These are phyloP conservation scores for Burhinus bistriatus DNA, from an alignment of 2,113 vertebrate species.

Conservation along the genomic window DNA sequence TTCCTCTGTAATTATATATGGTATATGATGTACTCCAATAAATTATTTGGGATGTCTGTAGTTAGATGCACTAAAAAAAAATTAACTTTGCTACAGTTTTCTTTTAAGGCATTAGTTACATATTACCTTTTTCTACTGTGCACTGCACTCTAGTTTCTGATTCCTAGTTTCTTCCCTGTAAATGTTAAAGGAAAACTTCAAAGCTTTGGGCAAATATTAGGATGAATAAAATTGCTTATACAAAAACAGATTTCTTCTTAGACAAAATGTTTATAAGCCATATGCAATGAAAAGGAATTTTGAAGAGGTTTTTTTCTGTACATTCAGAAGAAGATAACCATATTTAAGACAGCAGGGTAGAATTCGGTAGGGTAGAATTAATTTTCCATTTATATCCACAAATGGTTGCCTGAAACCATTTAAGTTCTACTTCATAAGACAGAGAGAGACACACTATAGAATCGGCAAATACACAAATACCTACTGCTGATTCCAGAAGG, in stretches of 20 bases:
- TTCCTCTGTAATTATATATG: not conserved
- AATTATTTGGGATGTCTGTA: not conserved
- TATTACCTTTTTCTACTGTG: not conserved
- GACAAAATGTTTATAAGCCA: not conserved
- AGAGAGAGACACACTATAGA: not conserved
- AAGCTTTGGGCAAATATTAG: not conserved
- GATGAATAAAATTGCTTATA: not conserved
- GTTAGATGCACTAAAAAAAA: not conserved
- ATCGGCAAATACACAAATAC: not conserved
- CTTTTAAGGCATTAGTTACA: not conserved
- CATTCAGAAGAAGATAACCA: not conserved
- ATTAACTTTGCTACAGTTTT: not conserved
- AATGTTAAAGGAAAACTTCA: not conserved
- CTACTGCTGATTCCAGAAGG: not conserved
- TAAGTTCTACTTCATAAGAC: not conserved
- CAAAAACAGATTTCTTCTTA: not conserved
- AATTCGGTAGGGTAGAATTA: not conserved
- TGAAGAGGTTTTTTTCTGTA: not conserved
- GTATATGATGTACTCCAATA: not conserved
- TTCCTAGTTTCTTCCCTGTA: not conserved
- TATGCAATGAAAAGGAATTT: not conserved
- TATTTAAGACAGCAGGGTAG: not conserved
- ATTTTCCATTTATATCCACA: not conserved
- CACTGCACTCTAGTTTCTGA: not conserved
- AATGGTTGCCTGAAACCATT: not conserved